Base-by-base conservation (phyloP, 2,797 vertebrate genomes). In the Chiropotes sagulatus region DNA sequence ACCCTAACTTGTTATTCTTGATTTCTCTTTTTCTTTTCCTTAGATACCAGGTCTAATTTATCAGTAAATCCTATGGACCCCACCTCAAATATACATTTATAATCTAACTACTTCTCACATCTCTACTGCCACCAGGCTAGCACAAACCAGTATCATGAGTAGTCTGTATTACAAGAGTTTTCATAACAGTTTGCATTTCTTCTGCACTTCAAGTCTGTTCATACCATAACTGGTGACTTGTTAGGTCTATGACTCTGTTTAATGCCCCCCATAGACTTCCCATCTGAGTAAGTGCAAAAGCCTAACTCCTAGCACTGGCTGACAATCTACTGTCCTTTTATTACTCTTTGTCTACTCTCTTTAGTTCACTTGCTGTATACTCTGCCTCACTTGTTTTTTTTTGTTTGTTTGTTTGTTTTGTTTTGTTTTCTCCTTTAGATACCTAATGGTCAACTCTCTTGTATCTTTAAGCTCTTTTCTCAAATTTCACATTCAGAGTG, bases 381-480 rank as follows among this genome's bases (percentile, higher is more conserved):
- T 52, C n/a, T 81, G 5, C 9, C 9, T 33, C 75, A 39, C 13
- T 33, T 11, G 10, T 5, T n/a, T 67, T 73, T 20, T 30, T 26
- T n/a, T 39, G 39, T 39, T 39, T 39, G 2, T 39, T 39, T n/a
- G n/a, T n/a, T 39, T 39, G 36, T 39, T 39, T 39, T 41, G 4
- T 41, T 41, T 41, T 41, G 4, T 5, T 41, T 5, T 1, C 8
- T 2, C 24, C 1, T 72, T 41, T n/a, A 11, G 4, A 1, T 41
- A 48, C 2, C 22, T 26, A 15, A 0, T 6, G 10, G 24, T 5
- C 57, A 50, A 70, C 4, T 92, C 57, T 24, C 11, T 84, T 15
- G 22, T 19, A 8, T 48, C 10, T 7, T n/a, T 26, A 19, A 88
- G 41, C 5, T 46, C 24, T 88, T 84, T 19, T 41, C 14, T 33